Base-by-base conservation (phyloP, 2,888 invertebrate genomes). In the Crioceris asparagi region DNA sequence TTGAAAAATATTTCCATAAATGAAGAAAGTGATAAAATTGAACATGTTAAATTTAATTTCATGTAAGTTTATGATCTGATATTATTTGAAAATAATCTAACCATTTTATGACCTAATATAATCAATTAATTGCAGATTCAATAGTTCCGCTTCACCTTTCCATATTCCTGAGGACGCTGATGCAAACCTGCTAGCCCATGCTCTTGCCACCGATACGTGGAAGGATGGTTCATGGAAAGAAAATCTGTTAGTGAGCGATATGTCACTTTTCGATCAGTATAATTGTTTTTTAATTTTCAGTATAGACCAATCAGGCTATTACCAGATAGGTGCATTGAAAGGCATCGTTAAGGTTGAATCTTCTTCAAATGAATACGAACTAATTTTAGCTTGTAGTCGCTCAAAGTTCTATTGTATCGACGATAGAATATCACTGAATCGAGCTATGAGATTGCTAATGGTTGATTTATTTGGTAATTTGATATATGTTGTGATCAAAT, bases 251-350 rank as follows among this genome's bases (percentile, higher is more conserved):
- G 21, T 7, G n/a, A n/a, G n/a, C n/a, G n/a, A n/a, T n/a, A n/a
- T n/a, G n/a, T n/a, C n/a, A n/a, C n/a, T 32, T n/a, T 17, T 19
- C 19, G 17, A 17, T 17, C 18, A 17, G 6, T 32, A 18, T 19
- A n/a, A 18, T n/a, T 17, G n/a, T 23, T 6, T 5, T n/a, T 8
- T 25, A 27, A n/a, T 14, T 21, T 55, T 32, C 37, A 64, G 64
- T 7, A 52, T 53, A 4, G 50, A 55, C 34, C 51, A 50, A 35
- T 31, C 36, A 10, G 74, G 76, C 32, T 77, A 73, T 59, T 65
- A 74, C 43, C 80, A 80, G 53, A 80, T 72, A 62, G 82, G 82
- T 3, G 64, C 68, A 1, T 52, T 77, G 12, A 67, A 72, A 44
- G 82, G 81, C 0, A 68, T 69, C 12, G 55, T 79, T 38, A 66